Evolutionary conservation across 2,113 vertebrate genomes (phyloP), one percentile per base, ranked within the genome.

Genomic region (Gadus chalcogrammus): DNA sequence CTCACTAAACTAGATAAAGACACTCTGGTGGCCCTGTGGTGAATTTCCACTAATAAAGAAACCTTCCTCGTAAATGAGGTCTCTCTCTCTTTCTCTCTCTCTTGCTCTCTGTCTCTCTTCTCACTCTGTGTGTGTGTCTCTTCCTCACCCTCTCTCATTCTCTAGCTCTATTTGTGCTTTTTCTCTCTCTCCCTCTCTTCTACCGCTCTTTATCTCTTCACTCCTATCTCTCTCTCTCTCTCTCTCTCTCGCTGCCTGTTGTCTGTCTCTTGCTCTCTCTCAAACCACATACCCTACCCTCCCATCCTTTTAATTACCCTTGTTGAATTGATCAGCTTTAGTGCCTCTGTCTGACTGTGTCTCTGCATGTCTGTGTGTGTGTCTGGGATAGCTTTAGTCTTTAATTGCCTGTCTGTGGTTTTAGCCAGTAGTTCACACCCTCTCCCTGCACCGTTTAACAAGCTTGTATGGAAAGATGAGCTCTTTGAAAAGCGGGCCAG

Each of bases 381-480:
- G 12, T 48, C 42, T 48, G 42, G 42, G 42, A 48, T 48, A 48
- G 42, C 12, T 13, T 48, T 48, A 9, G 42, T 48, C 42, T 7
- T 35, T 35, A 35, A 35, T 58, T 73, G 70, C 76, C 79, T 76
- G 81, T 84, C 79, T 88, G 85, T 84, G 87, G 86, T 82, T 85
- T 88, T 79, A 75, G 78, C 79, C 80, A 48, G 74, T 71, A 72
- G 82, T 81, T 90, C 85, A 87, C 89, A 85, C 88, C 83, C 91
- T 89, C 83, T 74, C 69, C 74, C 76, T 81, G 74, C 83, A 82
- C 84, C 83, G 86, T 81, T 89, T 80, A 85, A 69, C 74, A 24
- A 73, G 78, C 78, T 82, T 59, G 72, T 71, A 68, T 82, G 79
- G 74, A 87, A 85, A 83, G 79, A 84, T 48, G 65, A 84, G 64